Conservation (phyloP, 2,113 vertebrate species). For the Salvator merianae region DNA sequence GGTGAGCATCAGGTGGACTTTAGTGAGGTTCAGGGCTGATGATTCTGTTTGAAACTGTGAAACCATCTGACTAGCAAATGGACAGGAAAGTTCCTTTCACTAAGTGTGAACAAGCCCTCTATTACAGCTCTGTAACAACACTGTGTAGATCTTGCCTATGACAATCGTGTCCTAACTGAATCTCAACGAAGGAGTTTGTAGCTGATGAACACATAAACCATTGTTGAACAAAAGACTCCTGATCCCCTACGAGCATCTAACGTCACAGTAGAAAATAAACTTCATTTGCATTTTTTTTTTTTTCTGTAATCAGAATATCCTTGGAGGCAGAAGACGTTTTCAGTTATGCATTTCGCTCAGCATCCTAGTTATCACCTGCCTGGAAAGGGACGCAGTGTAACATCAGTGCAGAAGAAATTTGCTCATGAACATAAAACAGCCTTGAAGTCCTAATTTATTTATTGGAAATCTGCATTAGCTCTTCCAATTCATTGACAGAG, state of each 20-base stretch:
- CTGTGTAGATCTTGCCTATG: too few relatives aligned
- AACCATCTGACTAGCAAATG: too few relatives aligned
- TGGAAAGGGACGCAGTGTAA: slow-evolving; percentile 46
- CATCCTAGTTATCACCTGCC: slow-evolving; percentile 36
- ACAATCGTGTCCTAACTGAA: too few relatives aligned
- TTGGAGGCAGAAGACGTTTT: not conserved
- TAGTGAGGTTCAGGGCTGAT: too few relatives aligned
- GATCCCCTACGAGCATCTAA: not conserved
- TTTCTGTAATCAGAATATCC: not conserved
- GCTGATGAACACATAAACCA: not conserved
- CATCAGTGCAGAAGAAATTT: slow-evolving; percentile 30
- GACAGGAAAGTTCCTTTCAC: too few relatives aligned
- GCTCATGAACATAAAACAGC: slow-evolving; percentile 45
- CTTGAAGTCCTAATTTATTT: slow-evolving; percentile 51
- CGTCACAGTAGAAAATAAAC: not conserved
- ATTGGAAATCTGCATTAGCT: slow-evolving; percentile 41
- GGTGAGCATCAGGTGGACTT: too few relatives aligned
- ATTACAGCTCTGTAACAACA: too few relatives aligned
- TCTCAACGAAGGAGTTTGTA: not conserved
- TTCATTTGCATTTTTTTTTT: not conserved
- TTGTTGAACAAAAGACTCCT: too few relatives aligned
- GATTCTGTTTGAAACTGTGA: too few relatives aligned
- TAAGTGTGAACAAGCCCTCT: too few relatives aligned
- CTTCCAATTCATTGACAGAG: slow-evolving; percentile 38
- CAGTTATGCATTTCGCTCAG: slow-evolving; percentile 12